Percentiles rank a stretch among this genome's conserved stretches.
These are phyloP conservation scores for Saccostrea echinata DNA, from an alignment of 1,140 invertebrate species.

Conservation along the genomic window DNA sequence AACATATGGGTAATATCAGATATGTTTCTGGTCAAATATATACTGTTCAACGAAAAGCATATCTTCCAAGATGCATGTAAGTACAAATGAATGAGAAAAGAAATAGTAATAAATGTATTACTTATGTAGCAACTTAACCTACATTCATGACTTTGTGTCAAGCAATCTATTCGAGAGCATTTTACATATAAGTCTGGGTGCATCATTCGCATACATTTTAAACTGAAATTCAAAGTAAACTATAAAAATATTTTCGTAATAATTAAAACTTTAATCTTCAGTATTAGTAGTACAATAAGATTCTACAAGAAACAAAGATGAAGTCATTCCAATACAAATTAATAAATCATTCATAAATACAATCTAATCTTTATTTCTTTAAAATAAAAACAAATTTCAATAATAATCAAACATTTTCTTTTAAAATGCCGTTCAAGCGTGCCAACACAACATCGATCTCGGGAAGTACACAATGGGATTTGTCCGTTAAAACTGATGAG, in stretches of 20 bases:
- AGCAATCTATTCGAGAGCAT: background rate
- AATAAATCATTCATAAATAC: background rate
- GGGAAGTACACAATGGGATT: background rate
- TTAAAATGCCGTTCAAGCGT: background rate
- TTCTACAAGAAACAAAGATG: background rate
- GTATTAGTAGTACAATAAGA: too few species aligned
- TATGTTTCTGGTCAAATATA: too few species aligned
- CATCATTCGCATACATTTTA: too few species aligned
- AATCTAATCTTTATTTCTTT: background rate
- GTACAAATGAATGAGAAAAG: background rate
- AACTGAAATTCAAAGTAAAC: background rate
- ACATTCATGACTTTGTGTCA: background rate
- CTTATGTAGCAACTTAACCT: background rate
- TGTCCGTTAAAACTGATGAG: conserved; percentile 13
- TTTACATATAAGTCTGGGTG: too few species aligned
- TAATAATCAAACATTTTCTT: background rate
- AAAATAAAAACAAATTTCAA: background rate
- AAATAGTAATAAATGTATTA: background rate
- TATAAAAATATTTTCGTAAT: background rate
- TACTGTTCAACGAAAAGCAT: too few species aligned
- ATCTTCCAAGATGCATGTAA: background rate
- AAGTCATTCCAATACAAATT: background rate
- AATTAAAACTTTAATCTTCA: too few species aligned
- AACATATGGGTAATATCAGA: conserved; percentile 36
- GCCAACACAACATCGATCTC: background rate